Percentiles rank a stretch among this genome's conserved stretches.
These are phyloP conservation scores for Tragopan temminckii DNA, from an alignment of 2,797 vertebrate genomes.

Conservation along the genomic window DNA sequence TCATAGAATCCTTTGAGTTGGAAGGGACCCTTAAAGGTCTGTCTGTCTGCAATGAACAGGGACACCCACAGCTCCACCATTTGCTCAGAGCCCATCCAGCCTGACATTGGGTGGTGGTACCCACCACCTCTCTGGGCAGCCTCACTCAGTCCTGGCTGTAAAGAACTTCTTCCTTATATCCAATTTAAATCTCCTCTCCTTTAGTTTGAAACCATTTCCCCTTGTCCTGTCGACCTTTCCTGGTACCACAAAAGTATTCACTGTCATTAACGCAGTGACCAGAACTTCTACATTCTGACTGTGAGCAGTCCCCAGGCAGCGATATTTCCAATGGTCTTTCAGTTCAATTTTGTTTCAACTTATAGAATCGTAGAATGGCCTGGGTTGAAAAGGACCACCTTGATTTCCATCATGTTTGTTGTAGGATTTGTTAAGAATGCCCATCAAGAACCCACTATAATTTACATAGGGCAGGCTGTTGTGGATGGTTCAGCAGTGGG, in stretches of 20 bases:
- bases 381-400: background rate
- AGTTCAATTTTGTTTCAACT: conserved; percentile 4
- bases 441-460: background rate
- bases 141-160: too few relatives aligned
- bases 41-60: too few relatives aligned
- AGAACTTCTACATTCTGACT: conserved; percentile 12
- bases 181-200: too few relatives aligned
- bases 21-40: too few relatives aligned
- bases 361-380: too few relatives aligned
- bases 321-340: background rate
- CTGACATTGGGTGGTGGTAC: too few relatives aligned
- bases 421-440: background rate
- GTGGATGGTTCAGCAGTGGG: background rate
- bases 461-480: conserved; percentile 28
- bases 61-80: too few relatives aligned
- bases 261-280: conserved; percentile 48
- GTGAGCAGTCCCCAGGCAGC: background rate
- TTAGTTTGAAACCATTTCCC: too few relatives aligned
- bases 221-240: background rate
- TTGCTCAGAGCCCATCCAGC: too few relatives aligned
- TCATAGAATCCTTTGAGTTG: too few relatives aligned
- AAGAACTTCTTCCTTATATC: too few relatives aligned
- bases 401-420: background rate
- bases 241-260: background rate
- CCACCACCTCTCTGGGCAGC: too few relatives aligned